Conservation (phyloP, 2,797 vertebrate species). For the Acestrorhynchus altus region DNA sequence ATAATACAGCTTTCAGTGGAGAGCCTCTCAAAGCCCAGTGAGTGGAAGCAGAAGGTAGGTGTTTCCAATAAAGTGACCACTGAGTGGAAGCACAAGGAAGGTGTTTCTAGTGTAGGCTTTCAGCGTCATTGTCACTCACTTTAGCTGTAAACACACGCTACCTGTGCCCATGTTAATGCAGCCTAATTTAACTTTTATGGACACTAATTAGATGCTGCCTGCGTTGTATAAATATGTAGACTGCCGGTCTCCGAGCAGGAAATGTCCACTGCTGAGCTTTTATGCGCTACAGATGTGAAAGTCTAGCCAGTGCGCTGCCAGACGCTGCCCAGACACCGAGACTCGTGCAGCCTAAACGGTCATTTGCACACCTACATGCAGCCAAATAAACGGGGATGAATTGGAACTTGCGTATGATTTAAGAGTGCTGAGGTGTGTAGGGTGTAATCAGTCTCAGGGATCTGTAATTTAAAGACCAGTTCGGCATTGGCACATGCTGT, state of each 20-base stretch:
- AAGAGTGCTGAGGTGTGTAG: neutral
- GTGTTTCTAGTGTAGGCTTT: too few relatives aligned
- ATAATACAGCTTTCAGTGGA: too few relatives aligned
- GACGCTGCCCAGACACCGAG: neutral
- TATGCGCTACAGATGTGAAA: neutral
- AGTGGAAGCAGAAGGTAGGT: too few relatives aligned
- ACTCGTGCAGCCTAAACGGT: neutral
- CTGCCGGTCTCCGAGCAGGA: constrained; percentile 5
- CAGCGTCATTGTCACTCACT: neutral
- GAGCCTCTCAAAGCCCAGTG: too few relatives aligned
- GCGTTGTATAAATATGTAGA: constrained; percentile 1
- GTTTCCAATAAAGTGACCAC: too few relatives aligned
- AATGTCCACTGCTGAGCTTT: neutral
- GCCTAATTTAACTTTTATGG: constrained; percentile 1
- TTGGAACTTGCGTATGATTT: neutral
- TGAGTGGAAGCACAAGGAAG: too few relatives aligned
- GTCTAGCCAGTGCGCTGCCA: neutral
- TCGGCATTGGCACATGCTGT: neutral
- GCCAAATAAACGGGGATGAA: neutral
- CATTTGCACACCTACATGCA: neutral
- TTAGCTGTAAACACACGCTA: neutral
- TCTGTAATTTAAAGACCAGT: neutral
- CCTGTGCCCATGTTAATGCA: neutral
- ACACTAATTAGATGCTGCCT: neutral
- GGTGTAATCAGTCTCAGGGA: constrained; percentile 1